phyloP scores from a whole-genome alignment of 1,140 invertebrate genomes.

The Bombus haemorrhoidalis region DNA sequence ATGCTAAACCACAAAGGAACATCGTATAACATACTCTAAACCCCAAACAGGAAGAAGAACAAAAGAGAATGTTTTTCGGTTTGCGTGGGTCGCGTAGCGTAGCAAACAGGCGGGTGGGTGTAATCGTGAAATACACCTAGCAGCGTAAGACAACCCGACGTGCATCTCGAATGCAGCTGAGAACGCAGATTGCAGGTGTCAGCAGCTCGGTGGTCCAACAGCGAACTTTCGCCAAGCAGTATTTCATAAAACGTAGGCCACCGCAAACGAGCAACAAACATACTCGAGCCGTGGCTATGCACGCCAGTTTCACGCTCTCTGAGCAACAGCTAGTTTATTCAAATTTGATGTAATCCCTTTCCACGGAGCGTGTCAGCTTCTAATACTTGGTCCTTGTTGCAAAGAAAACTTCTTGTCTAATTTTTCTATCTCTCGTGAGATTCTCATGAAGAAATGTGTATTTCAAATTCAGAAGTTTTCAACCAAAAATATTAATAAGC shows the following conservation, averaged over 20 bases:
- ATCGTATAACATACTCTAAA: neutral
- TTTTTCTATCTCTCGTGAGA: neutral
- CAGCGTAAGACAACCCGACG: conserved; percentile 25
- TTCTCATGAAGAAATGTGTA: no score
- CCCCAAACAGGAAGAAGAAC: neutral
- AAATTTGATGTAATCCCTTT: conserved; percentile 60
- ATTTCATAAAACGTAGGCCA: conserved; percentile 68
- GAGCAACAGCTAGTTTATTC: conserved; percentile 70
- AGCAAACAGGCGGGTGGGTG: neutral
- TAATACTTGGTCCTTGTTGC: neutral
- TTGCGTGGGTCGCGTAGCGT: neutral
- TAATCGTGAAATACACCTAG: conserved; percentile 63
- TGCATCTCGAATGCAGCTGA: conserved; percentile 62
- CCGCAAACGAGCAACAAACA: conserved; percentile 37
- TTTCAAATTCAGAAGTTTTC: no score
- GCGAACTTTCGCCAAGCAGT: conserved; percentile 62
- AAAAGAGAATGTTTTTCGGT: conserved; percentile 5
- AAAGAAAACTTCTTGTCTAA: neutral
- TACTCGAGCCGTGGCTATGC: conserved; percentile 9
- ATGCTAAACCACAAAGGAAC: no score
- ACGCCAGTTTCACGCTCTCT: conserved; percentile 36
- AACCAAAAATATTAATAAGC: no score
- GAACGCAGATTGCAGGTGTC: conserved; percentile 71
- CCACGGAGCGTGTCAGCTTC: neutral
- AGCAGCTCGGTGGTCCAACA: conserved; percentile 57